phyloP scores from a whole-genome alignment of 2,113 vertebrate genomes.

The Calyptommatus sinebrachiatus region DNA sequence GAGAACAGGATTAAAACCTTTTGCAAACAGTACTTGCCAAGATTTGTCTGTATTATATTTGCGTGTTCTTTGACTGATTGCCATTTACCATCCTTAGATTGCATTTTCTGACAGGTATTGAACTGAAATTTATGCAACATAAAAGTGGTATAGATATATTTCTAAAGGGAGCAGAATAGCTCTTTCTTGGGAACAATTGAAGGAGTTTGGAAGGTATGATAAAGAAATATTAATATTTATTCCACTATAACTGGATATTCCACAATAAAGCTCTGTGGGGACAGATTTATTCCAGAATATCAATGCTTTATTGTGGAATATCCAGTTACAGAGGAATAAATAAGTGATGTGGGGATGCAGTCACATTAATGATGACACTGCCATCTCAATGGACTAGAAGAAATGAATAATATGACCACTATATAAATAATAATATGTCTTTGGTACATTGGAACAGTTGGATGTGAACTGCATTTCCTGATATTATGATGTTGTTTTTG shows the following conservation, averaged over 20 bases:
- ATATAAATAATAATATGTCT: background rate
- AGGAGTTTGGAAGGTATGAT: background rate
- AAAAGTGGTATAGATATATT: background rate
- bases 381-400: background rate
- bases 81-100: background rate
- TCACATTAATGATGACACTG: background rate
- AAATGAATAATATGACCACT: background rate
- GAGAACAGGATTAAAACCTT: background rate
- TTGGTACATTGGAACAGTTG: background rate
- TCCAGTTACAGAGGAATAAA: too few relatives aligned
- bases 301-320: too few relatives aligned
- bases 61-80: background rate
- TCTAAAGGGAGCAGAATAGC: background rate
- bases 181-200: background rate
- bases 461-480: background rate
- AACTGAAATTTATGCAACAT: background rate
- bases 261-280: too few relatives aligned
- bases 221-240: background rate
- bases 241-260: too few relatives aligned
- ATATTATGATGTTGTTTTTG: background rate
- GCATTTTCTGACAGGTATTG: background rate
- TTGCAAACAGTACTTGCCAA: background rate
- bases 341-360: too few relatives aligned
- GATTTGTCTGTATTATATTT: background rate
- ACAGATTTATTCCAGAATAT: too few relatives aligned